Conservation (phyloP, 2,797 vertebrate genomes). For the Periophthalmus magnuspinnatus region DNA sequence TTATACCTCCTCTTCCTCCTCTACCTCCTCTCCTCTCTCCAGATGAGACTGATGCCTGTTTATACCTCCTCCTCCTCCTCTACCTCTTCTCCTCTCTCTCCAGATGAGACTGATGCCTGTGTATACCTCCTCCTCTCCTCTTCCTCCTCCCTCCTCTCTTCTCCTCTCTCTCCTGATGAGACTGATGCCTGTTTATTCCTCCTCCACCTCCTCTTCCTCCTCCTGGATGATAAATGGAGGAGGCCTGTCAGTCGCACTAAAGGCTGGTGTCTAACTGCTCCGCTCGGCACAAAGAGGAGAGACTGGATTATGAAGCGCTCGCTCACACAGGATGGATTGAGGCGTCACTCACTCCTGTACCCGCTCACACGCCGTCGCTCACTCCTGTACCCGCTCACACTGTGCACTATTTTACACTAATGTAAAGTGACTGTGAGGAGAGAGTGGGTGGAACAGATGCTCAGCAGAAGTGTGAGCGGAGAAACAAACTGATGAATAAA, state of each 20-base stretch:
- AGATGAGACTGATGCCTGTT: no score
- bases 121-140: neutral
- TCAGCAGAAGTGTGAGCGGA: neutral
- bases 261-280: slow-evolving; percentile 15
- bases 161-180: neutral
- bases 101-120: no score
- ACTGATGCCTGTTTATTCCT: neutral
- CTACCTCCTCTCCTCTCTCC: neutral
- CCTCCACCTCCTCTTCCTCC: neutral
- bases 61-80: neutral
- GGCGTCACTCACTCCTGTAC: slow-evolving; percentile 13
- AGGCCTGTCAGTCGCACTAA: slow-evolving; percentile 42
- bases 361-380: slow-evolving; percentile 5
- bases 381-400: neutral
- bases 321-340: slow-evolving; percentile 16
- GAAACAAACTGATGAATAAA: neutral
- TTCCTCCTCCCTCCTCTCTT: neutral
- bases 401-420: neutral
- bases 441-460: neutral
- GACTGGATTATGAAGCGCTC: slow-evolving; percentile 3
- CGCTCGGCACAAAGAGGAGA: slow-evolving; percentile 1
- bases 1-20: no score
- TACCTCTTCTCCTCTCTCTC: no score
- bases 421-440: neutral
- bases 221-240: slow-evolving; percentile 40